phyloP scores from a whole-genome alignment of 1,140 invertebrate species.

The Paraescarpia echinospica region DNA sequence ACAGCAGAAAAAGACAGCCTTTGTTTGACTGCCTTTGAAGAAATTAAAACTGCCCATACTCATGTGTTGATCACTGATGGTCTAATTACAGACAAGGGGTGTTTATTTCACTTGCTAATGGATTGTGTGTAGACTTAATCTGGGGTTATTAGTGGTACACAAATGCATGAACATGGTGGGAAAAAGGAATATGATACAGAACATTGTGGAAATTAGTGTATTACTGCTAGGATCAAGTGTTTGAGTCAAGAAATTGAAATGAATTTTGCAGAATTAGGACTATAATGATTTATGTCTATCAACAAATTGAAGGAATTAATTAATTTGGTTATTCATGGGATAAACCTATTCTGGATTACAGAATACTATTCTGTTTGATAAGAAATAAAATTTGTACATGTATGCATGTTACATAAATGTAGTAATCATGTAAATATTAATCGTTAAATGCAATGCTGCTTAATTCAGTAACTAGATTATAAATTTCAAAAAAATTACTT shows the following conservation, averaged over 20 bases:
- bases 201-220: not conserved
- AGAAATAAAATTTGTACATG: not conserved
- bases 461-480: too few species aligned
- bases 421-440: too few species aligned
- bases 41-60: not conserved
- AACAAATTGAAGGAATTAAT: too few species aligned
- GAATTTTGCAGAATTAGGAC: too few species aligned
- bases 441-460: too few species aligned
- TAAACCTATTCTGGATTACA: not conserved
- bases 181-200: not conserved
- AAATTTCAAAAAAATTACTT: too few species aligned
- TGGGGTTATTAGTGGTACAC: not conserved
- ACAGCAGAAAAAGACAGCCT: not conserved
- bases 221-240: too few species aligned
- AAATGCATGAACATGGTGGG: not conserved
- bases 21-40: not conserved
- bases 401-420: too few species aligned
- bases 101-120: constrained; percentile 6
- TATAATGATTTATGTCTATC: too few species aligned
- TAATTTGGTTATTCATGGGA: too few species aligned
- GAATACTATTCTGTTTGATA: not conserved
- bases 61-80: not conserved
- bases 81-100: not conserved
- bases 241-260: too few species aligned
- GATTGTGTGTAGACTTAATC: not conserved